Percentiles rank a stretch among this genome's conserved stretches.
These are phyloP conservation scores for Pogonophryne albipinna DNA, from an alignment of 2,797 vertebrate genomes.

Conservation along the genomic window DNA sequence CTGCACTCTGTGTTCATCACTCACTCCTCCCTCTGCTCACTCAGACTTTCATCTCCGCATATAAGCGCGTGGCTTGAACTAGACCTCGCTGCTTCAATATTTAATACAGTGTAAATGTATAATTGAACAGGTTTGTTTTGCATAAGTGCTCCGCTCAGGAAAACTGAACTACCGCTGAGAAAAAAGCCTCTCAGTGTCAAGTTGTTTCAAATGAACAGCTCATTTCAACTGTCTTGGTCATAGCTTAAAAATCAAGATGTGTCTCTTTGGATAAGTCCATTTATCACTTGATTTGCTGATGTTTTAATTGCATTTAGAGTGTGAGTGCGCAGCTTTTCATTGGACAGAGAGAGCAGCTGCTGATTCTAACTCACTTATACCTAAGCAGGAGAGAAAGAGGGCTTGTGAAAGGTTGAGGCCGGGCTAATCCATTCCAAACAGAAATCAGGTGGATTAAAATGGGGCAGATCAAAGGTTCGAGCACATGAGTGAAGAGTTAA, in stretches of 20 bases:
- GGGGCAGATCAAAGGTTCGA: slow-evolving; percentile 32
- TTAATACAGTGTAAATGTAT: slow-evolving; percentile 73
- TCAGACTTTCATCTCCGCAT: slow-evolving; percentile 35
- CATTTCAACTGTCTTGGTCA: too few relatives aligned
- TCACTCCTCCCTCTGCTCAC: neutral
- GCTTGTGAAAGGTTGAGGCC: neutral
- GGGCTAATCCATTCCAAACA: slow-evolving; percentile 46
- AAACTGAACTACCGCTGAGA: slow-evolving; percentile 31
- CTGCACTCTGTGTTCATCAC: neutral
- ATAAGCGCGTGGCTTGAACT: slow-evolving; percentile 31
- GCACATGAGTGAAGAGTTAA: neutral
- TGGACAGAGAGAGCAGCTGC: slow-evolving; percentile 30
- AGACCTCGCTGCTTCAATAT: slow-evolving; percentile 68
- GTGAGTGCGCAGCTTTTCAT: neutral
- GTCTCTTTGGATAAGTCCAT: neutral
- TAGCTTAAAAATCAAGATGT: neutral
- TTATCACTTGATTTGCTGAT: neutral
- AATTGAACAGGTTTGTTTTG: slow-evolving; percentile 76
- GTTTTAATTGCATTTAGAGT: neutral
- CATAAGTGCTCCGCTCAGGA: slow-evolving; percentile 55
- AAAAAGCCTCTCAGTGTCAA: slow-evolving; percentile 13
- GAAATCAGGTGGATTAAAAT: slow-evolving; percentile 20
- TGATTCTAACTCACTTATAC: slow-evolving; percentile 52
- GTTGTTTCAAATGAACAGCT: slow-evolving; percentile 6
- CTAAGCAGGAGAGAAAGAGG: slow-evolving; percentile 12